Base-by-base conservation (phyloP, 2,888 invertebrate species). In the Danaus chrysippus region DNA sequence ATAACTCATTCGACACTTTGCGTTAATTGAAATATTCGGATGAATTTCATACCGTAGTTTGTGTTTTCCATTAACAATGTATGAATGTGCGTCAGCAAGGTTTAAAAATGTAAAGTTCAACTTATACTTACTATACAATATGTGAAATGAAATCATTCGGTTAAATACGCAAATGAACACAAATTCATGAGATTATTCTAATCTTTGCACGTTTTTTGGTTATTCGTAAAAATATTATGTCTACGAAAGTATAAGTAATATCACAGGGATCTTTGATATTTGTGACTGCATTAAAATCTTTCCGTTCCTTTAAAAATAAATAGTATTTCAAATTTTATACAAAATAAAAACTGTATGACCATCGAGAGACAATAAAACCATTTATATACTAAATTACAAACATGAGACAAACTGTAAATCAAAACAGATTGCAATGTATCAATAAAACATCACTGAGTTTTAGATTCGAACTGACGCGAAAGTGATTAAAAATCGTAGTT, bases 1-100 rank as follows among this genome's bases (percentile, higher is more conserved):
- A 49, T 49, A 17, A 49, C 17, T 17, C 49, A 54, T 43, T 34
- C 42, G 44, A 61, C 54, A 61, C 63, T 68, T 71, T 68, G 63
- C 62, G 54, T 61, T 61, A 61, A 61, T 57, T 61, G 61, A 61
- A 61, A 61, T 42, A 61, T 57, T 41, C 53, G 53, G 49, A 49
- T 49, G 11, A 17, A 49, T 56, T 44, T 23, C 44, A 17, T 46
- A 44, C n/a, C 44, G 44, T 12, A 34, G n/a, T 3, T 56, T 10
- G 56, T 56, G 43, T 56, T 44, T 15, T 44, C 44, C 56, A 56
- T 56, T 56, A 56, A 44, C 44, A 56, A 56, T 10, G 46, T 34
- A 56, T 56, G 19, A 17, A 43, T n/a, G 56, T 44, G 43, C 56
- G 56, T 56, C 56, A 56, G 44, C 19, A 23, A 10, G 49, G 17